These are phyloP conservation scores for Oostethus manadensis DNA, from an alignment of 2,113 vertebrate genomes.

Conservation along the genomic window DNA sequence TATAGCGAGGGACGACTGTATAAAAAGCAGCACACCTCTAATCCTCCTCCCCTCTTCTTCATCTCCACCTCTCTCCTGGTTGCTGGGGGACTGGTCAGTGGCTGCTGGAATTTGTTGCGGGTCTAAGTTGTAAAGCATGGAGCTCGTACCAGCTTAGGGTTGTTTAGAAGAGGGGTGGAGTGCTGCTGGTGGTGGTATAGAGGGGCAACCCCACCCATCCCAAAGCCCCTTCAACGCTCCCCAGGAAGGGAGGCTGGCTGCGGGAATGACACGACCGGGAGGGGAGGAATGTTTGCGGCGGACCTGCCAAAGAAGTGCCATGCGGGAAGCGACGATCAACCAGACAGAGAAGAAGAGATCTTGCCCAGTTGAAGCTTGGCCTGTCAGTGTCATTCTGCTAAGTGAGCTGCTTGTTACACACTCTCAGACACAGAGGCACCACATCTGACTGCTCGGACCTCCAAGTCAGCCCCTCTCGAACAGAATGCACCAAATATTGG, in stretches of 20 bases:
- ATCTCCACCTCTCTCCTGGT: slow-evolving; percentile 64
- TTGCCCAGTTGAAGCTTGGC: slow-evolving; percentile 63
- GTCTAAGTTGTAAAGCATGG: slow-evolving; percentile 57
- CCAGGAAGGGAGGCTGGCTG: slow-evolving; percentile 67
- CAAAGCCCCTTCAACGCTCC: slow-evolving; percentile 51
- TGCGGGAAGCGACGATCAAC: slow-evolving; percentile 65
- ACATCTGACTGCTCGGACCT: slow-evolving; percentile 38
- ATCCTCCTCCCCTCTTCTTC: slow-evolving; percentile 35
- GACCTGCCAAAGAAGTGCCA: slow-evolving; percentile 76
- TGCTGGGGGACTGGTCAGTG: slow-evolving; percentile 60
- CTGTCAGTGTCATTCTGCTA: slow-evolving; percentile 56
- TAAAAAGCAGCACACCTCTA: slow-evolving; percentile 21
- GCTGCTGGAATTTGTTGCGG: slow-evolving; percentile 69
- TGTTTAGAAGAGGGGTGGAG: background rate
- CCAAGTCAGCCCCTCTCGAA: slow-evolving; percentile 17
- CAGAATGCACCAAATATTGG: slow-evolving; percentile 3
- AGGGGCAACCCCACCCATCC: slow-evolving; percentile 40
- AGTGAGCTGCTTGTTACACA: slow-evolving; percentile 47
- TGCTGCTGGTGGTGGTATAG: slow-evolving; percentile 20
- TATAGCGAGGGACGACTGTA: background rate
- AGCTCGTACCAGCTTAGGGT: slow-evolving; percentile 57
- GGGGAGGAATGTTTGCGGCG: slow-evolving; percentile 69
- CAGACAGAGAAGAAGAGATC: slow-evolving; percentile 53
- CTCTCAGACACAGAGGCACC: slow-evolving; percentile 57
- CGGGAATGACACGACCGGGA: slow-evolving; percentile 68